Conservation (phyloP, 2,113 vertebrate genomes). For the Gallinago paraguaiae region DNA sequence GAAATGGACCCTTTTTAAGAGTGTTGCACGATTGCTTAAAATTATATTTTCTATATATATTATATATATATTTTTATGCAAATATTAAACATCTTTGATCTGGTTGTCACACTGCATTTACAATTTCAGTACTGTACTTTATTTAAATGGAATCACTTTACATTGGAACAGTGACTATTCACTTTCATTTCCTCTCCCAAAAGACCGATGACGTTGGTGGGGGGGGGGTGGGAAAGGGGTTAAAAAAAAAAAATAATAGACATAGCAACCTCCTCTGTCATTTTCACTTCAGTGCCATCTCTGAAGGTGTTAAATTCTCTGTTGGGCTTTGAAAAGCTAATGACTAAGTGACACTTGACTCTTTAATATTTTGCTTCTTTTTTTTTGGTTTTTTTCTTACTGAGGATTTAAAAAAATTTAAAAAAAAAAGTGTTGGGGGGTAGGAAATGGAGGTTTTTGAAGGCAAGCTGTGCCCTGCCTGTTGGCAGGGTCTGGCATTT, state of each 20-base stretch:
- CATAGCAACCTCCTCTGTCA: not conserved
- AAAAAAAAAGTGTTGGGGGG: not conserved
- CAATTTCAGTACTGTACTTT: constrained; percentile 80
- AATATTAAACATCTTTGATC: constrained; percentile 77
- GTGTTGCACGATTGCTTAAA: constrained; percentile 78
- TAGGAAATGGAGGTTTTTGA: not conserved
- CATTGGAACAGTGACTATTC: constrained; percentile 64
- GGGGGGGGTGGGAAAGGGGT: not conserved
- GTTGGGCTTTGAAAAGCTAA: constrained; percentile 62
- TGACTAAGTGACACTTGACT: constrained; percentile 57
- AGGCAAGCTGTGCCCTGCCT: not conserved
- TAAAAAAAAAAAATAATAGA: not conserved
- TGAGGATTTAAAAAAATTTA: not conserved
- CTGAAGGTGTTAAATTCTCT: constrained; percentile 51
- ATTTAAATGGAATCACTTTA: constrained; percentile 74
- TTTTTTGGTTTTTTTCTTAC: not conserved
- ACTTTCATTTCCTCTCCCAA: constrained; percentile 67
- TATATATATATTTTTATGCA: constrained; percentile 77
- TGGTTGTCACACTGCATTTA: constrained; percentile 81
- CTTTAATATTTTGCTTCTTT: constrained; percentile 1
- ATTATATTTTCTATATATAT: constrained; percentile 79
- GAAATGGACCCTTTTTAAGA: constrained; percentile 81
- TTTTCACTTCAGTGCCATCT: constrained; percentile 51
- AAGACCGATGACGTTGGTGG: not conserved
- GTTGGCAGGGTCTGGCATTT: not conserved